A percentile compares a stretch with the other conserved stretches of the same genome.
Evolutionary conservation across 2,797 vertebrate species (phyloP).

Genomic region (Sebastolobus alascanus): DNA sequence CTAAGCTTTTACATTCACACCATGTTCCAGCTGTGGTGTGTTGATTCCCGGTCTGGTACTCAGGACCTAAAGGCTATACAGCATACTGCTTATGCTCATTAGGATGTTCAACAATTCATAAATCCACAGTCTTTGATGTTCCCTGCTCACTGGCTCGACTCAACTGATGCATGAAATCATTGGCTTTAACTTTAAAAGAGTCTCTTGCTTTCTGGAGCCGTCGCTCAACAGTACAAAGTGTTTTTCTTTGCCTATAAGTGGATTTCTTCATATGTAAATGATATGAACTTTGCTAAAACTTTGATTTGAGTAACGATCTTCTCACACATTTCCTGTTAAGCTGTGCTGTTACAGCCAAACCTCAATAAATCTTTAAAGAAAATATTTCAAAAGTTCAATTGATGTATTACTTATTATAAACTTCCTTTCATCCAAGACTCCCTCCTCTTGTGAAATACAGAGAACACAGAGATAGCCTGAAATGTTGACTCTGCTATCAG

Average conservation of each 20-base stretch:
- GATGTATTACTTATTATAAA: no score
- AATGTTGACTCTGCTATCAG: conserved; percentile 33
- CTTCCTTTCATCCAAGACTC: no score
- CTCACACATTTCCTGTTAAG: not conserved
- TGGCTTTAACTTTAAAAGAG: not conserved
- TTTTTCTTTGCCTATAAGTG: no score
- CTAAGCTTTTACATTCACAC: conserved; percentile 26
- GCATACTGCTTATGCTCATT: conserved; percentile 32
- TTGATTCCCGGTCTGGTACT: conserved; percentile 15
- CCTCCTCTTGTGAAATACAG: no score
- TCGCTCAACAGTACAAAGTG: not conserved
- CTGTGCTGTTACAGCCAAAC: not conserved
- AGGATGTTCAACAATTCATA: conserved; percentile 46
- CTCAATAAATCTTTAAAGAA: no score
- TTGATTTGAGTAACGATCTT: no score
- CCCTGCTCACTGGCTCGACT: conserved; percentile 14
- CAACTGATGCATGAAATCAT: conserved; percentile 51
- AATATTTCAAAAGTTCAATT: no score
- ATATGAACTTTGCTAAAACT: no score
- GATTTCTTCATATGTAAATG: no score
- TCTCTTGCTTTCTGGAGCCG: conserved; percentile 29
- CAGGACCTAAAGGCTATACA: conserved; percentile 22
- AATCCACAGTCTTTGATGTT: conserved; percentile 66
- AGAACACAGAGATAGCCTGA: no score
- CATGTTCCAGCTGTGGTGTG: conserved; percentile 11